These are phyloP conservation scores for Lasiurus borealis DNA, from an alignment of 2,113 vertebrate genomes.

Conservation along the genomic window DNA sequence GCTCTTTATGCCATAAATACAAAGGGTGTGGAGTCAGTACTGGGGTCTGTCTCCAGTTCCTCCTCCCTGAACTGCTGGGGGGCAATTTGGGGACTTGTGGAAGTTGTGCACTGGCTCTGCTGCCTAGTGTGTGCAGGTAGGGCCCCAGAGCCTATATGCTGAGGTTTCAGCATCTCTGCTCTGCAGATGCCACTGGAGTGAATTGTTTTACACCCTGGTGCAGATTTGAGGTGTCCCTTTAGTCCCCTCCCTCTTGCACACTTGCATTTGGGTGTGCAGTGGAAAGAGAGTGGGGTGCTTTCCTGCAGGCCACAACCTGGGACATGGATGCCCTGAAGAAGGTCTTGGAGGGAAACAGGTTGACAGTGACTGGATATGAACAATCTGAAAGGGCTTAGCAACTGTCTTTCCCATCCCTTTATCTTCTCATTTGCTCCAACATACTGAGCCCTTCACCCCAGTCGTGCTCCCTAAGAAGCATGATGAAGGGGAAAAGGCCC, in stretches of 20 bases:
- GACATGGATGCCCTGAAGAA: background rate
- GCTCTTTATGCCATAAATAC: too few species aligned
- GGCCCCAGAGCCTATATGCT: background rate
- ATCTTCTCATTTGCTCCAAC: background rate
- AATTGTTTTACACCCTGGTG: background rate
- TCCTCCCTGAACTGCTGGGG: background rate
- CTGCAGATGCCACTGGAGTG: background rate
- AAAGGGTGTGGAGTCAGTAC: background rate
- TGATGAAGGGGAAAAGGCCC: background rate
- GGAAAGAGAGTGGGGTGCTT: background rate
- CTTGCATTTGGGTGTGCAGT: background rate
- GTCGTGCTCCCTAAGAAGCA: background rate
- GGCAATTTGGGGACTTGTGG: background rate
- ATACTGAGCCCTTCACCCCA: background rate
- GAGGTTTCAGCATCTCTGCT: background rate
- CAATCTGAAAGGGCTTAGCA: background rate
- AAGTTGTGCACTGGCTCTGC: background rate
- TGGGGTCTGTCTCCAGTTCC: background rate
- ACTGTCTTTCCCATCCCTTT: background rate
- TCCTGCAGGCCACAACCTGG: background rate
- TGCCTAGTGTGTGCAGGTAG: rapidly evolving
- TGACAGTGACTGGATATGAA: background rate
- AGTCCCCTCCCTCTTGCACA: background rate
- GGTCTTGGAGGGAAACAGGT: background rate
- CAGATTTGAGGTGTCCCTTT: background rate